These are phyloP conservation scores for Brenthis daphne DNA, from an alignment of 2,888 invertebrate genomes.

Conservation along the genomic window DNA sequence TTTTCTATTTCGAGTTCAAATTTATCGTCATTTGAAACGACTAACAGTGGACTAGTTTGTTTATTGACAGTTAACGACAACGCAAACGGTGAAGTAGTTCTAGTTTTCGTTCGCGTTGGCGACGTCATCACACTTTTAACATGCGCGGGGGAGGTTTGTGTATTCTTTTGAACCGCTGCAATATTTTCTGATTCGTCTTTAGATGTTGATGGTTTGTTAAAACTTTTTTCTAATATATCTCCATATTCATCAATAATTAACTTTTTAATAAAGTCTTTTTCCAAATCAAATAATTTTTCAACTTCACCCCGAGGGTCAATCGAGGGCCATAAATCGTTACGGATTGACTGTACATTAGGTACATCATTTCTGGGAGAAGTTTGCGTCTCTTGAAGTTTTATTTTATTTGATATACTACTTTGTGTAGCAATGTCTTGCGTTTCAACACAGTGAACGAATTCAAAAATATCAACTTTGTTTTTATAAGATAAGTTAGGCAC, in stretches of 20 bases:
- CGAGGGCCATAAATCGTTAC: slow-evolving; percentile 67
- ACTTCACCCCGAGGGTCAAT: slow-evolving; percentile 65
- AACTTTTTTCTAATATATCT: slow-evolving; percentile 63
- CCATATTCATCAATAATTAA: slow-evolving; percentile 72
- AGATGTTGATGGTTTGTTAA: slow-evolving; percentile 67
- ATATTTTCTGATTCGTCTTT: slow-evolving; percentile 49
- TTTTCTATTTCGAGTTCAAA: slow-evolving; percentile 49
- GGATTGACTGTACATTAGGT: slow-evolving; percentile 58
- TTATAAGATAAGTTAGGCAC: slow-evolving; percentile 65
- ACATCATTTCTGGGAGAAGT: slow-evolving; percentile 65
- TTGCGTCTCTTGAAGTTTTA: slow-evolving; percentile 72
- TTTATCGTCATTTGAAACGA: slow-evolving; percentile 49
- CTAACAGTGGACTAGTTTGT: slow-evolving; percentile 64
- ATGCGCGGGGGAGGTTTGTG: slow-evolving; percentile 74
- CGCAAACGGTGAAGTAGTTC: slow-evolving; percentile 70
- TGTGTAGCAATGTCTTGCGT: slow-evolving; percentile 74
- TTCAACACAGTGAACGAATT: slow-evolving; percentile 69
- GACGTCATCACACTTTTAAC: slow-evolving; percentile 76
- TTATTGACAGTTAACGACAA: slow-evolving; percentile 56
- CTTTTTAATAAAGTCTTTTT: slow-evolving; percentile 74
- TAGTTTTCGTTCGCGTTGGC: slow-evolving; percentile 67
- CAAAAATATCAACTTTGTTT: slow-evolving; percentile 68
- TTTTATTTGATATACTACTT: slow-evolving; percentile 58
- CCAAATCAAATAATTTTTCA: slow-evolving; percentile 67
- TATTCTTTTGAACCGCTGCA: slow-evolving; percentile 63